Base-by-base conservation (phyloP, 2,888 invertebrate genomes). In the Digitonthophagus gazella region DNA sequence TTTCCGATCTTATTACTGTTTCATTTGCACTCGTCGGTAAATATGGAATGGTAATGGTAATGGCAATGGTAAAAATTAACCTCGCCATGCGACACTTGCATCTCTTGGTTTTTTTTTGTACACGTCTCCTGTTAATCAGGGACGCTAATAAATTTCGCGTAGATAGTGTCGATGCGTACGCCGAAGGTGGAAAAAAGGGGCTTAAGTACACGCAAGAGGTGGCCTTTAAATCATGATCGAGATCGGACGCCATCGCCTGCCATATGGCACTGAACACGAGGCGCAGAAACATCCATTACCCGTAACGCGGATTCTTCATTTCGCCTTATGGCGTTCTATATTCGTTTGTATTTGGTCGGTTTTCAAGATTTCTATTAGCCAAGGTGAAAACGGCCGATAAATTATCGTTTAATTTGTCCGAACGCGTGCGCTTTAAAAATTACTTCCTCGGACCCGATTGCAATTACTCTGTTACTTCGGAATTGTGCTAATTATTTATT, bases 201-300 rank as follows among this genome's bases (percentile, higher is more conserved):
- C n/a, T 61, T 61, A 61, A 61, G 61, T 61, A 16, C 61, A 18
- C 14, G 20, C 61, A 18, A 61, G 20, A 19, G 20, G 61, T 19
- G 61, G 19, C 20, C 61, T 61, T 65, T 70, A 70, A 70, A 70
- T 70, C 70, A 67, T 70, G 67, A 61, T 67, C 64, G 67, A 65
- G 67, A 67, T 61, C 67, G 44, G 63, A 64, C 63, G 58, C 19
- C 61, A 61, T 64, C 73, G 73, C 73, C 70, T 73, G 67, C 73
- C 73, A 73, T 73, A 71, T 73, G 73, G 70, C 67, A 65, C 61
- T 19, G 20, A 19, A 61, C 61, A 61, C 20, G 20, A 18, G 61
- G 18, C 61, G 61, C 18, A 61, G 61, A 61, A 61, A 61, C 61
- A 18, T 61, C 18, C 58, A 14, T 58, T 61, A 14, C 16, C n/a